Evolutionary conservation across 2,888 invertebrate species (phyloP), one percentile per base, ranked within the genome.

Genomic region (Megaustenia siamemsis): DNA sequence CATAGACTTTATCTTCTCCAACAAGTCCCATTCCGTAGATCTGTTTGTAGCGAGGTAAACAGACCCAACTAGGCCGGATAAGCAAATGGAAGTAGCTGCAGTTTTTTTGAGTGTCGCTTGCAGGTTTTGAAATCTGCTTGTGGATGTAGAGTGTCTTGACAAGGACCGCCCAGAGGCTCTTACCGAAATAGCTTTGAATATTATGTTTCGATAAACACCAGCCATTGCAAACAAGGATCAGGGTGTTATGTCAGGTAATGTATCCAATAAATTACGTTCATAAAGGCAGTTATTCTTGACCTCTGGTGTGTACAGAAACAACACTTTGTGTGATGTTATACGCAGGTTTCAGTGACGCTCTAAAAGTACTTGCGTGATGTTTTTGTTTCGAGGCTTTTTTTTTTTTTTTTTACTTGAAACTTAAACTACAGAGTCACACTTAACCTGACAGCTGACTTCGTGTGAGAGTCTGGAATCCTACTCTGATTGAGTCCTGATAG

Each of bases 281-380:
- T 49, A 73, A 49, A 49, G 49, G 35, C 45, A 69, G 21, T 69
- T 32, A 43, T 6, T 73, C 49, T 73, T 49, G 49, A 73, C 73
- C 45, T 45, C 49, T 49, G 15, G 24, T 73, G 49, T 49, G 32
- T 32, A 49, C n/a, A 45, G 32, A 45, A 32, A 35, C 73, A 32
- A 8, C 21, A 49, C 49, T 49, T 73, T 12, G 49, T 35, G 35
- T 73, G 73, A 73, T 35, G 73, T 73, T 73, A 49, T 49, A 45
- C 18, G 18, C 73, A 73, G 0, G 5, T 73, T 73, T 45, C 18
- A 49, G 18, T 73, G 73, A 73, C 49, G 73, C 49, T 18, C 12
- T 15, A 45, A 12, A 6, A 18, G 45, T 32, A 18, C 28, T 1
- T 40, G 21, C 24, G 40, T 3, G 38, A 1, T 40, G 15, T 18